These are phyloP conservation scores for Tiliacea citrago DNA, from an alignment of 2,888 invertebrate genomes.

Conservation along the genomic window DNA sequence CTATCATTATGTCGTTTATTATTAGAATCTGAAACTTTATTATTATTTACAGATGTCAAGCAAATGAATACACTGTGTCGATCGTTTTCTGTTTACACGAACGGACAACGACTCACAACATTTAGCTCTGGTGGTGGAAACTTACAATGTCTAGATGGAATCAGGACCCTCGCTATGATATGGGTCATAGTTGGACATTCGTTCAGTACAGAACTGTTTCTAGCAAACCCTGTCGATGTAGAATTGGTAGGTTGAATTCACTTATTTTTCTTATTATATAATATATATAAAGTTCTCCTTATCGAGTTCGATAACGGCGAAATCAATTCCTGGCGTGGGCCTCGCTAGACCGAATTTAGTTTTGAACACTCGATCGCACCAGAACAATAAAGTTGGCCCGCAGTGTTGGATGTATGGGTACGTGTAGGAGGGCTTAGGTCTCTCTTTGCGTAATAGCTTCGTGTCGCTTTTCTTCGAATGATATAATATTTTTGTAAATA, in stretches of 20 bases:
- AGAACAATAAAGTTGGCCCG: too few species aligned
- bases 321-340: too few species aligned
- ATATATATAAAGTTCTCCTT: too few species aligned
- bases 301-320: too few species aligned
- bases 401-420: too few species aligned
- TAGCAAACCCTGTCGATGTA: constrained; percentile 59
- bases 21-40: not conserved
- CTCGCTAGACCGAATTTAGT: too few species aligned
- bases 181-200: constrained; percentile 84
- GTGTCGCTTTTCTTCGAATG: too few species aligned
- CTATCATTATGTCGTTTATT: too few species aligned
- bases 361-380: too few species aligned
- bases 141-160: constrained; percentile 82
- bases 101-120: constrained; percentile 76
- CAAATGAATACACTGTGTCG: constrained; percentile 51
- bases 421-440: too few species aligned
- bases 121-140: constrained; percentile 69
- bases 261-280: not conserved
- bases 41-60: constrained; percentile 67
- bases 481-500: too few species aligned
- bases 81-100: constrained; percentile 77
- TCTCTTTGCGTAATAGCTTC: too few species aligned
- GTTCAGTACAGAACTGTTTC: constrained; percentile 53
- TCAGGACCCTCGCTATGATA: constrained; percentile 81
- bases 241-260: constrained; percentile 37